Conservation (phyloP, 2,113 vertebrate genomes). For the Cercocebus atys region DNA sequence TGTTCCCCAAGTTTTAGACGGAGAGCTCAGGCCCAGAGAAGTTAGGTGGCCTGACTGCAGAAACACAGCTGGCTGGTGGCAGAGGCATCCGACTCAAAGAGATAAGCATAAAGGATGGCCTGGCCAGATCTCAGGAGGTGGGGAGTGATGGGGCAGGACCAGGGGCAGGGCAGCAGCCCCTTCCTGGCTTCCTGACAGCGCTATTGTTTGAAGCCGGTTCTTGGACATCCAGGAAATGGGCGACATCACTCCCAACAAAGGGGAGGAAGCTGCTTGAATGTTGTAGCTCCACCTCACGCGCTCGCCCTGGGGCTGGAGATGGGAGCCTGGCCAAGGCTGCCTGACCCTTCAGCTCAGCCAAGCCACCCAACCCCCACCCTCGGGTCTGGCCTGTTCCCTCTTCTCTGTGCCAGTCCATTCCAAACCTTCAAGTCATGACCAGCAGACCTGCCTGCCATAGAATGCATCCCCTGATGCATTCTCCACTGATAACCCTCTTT, state of each 20-base stretch:
- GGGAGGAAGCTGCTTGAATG: conserved; percentile 79
- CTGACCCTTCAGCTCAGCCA: conserved; percentile 53
- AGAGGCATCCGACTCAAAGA: conserved; percentile 45
- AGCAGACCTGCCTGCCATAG: background rate
- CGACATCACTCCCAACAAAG: conserved; percentile 81
- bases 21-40: background rate
- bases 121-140: conserved; percentile 76
- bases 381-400: background rate
- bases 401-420: background rate
- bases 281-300: conserved; percentile 71
- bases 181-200: conserved; percentile 80
- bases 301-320: conserved; percentile 62
- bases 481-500: background rate
- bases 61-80: background rate
- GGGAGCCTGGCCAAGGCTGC: conserved; percentile 68
- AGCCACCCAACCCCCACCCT: conserved; percentile 33
- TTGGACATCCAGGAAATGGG: conserved; percentile 81
- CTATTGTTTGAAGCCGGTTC: conserved; percentile 79
- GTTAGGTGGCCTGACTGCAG: background rate
- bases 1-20: background rate
- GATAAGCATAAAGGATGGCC: conserved; percentile 70
- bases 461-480: background rate
- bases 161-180: conserved; percentile 70
- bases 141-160: conserved; percentile 72
- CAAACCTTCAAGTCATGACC: background rate